These are phyloP conservation scores for Montipora sp. DNA, from an alignment of 64 coral and sea anemone species.

Conservation along the genomic window DNA sequence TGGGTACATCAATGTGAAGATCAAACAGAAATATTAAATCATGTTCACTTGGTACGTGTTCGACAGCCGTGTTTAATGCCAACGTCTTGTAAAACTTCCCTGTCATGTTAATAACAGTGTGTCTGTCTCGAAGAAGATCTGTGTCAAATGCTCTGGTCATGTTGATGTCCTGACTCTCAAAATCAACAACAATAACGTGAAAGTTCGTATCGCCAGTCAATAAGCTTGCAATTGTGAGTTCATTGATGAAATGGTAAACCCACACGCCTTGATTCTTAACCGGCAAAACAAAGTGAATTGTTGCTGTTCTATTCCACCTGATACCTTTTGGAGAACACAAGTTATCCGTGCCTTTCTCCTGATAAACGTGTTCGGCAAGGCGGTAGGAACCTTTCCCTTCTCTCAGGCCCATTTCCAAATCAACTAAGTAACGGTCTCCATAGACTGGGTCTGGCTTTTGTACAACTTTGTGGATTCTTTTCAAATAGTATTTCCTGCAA, in stretches of 20 bases:
- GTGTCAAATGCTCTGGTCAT: constrained; percentile 39
- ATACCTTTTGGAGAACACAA: constrained; percentile 34
- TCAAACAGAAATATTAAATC: constrained; percentile 51
- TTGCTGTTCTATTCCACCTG: constrained; percentile 17
- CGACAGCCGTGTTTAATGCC: constrained; percentile 55
- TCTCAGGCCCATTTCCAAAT: not conserved
- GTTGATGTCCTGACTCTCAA: constrained; percentile 61
- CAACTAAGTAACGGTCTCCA: constrained; percentile 44
- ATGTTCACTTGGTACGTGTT: constrained; percentile 10
- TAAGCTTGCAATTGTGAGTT: constrained; percentile 1
- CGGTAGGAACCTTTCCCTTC: not conserved
- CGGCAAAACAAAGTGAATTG: constrained; percentile 20
- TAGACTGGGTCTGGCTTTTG: constrained; percentile 39
- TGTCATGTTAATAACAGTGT: constrained; percentile 36
- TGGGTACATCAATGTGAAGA: constrained; percentile 41
- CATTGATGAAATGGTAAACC: constrained; percentile 43
- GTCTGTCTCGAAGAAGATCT: constrained; percentile 34
- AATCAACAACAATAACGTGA: constrained; percentile 44
- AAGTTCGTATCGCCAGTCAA: constrained; percentile 30
- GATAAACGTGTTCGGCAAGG: constrained; percentile 52
- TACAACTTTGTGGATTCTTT: constrained; percentile 11
- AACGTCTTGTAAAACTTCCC: constrained; percentile 66
- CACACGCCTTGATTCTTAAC: constrained; percentile 47
- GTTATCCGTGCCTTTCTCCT: not conserved
- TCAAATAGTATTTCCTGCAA: not conserved